These are phyloP conservation scores for Dynastes maya DNA, from an alignment of 2,888 invertebrate species.

Conservation along the genomic window DNA sequence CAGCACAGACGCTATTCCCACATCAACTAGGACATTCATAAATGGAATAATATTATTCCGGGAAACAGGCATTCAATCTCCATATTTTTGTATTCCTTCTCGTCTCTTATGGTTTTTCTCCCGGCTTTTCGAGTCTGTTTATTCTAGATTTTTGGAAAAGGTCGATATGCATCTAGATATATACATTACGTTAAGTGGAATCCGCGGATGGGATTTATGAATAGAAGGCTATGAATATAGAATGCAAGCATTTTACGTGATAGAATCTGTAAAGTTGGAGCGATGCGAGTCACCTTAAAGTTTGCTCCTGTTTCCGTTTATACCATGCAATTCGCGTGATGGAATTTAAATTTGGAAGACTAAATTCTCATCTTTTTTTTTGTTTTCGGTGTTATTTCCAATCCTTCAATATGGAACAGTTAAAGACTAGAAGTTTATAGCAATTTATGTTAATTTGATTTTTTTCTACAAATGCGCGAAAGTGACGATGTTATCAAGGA, in stretches of 20 bases:
- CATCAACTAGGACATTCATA: constrained; percentile 27
- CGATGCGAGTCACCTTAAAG: too few relatives aligned
- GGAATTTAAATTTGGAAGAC: neutral
- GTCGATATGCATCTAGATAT: constrained; percentile 15
- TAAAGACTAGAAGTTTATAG: too few relatives aligned
- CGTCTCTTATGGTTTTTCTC: constrained; percentile 9
- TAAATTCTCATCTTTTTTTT: too few relatives aligned
- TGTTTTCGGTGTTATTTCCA: too few relatives aligned
- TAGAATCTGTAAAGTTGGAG: too few relatives aligned
- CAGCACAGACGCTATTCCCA: constrained; percentile 19
- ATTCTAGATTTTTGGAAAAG: constrained; percentile 24
- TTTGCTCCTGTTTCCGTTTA: too few relatives aligned
- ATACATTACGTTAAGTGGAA: constrained; percentile 18
- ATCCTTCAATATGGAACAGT: too few relatives aligned
- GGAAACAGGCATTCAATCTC: constrained; percentile 43
- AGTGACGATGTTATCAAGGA: too few relatives aligned
- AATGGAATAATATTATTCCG: constrained; percentile 42
- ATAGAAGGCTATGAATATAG: constrained; percentile 2
- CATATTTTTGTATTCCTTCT: constrained; percentile 37
- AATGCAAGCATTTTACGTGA: neutral
- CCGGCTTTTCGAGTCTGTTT: constrained; percentile 17
- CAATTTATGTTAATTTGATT: too few relatives aligned
- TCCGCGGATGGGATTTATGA: constrained; percentile 18
- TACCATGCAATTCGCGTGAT: neutral
- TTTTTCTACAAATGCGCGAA: too few relatives aligned